Conservation (phyloP, 2,888 invertebrate genomes). For the Drosophila recens region DNA sequence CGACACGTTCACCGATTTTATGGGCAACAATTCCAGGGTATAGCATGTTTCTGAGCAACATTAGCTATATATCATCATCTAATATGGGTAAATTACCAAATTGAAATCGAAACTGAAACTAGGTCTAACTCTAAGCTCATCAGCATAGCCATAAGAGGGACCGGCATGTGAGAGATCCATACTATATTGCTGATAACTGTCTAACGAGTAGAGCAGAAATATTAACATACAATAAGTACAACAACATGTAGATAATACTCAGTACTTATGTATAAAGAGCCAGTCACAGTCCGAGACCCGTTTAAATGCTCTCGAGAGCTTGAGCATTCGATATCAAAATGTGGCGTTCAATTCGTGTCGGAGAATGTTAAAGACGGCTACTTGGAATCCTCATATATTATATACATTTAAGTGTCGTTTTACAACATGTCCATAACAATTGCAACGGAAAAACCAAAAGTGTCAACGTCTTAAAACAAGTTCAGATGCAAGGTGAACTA, state of each 20-base stretch:
- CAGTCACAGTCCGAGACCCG: background rate
- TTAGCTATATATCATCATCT: constrained; percentile 17
- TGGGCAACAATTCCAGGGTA: constrained; percentile 29
- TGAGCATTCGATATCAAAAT: constrained; percentile 20
- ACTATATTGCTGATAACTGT: constrained; percentile 37
- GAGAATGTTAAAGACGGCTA: constrained; percentile 20
- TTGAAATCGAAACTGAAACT: constrained; percentile 41
- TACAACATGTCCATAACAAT: constrained; percentile 1
- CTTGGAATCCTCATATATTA: constrained; percentile 20
- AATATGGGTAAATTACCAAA: constrained; percentile 11
- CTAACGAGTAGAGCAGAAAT: background rate
- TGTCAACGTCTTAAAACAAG: constrained; percentile 53
- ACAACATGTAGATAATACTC: constrained; percentile 8
- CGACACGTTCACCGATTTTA: constrained; percentile 54
- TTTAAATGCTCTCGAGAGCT: constrained; percentile 38
- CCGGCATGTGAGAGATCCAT: constrained; percentile 51
- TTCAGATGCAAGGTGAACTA: constrained; percentile 58
- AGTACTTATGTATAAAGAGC: constrained; percentile 23
- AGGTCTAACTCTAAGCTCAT: constrained; percentile 53
- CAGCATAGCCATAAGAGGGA: constrained; percentile 62
- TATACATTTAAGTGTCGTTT: background rate
- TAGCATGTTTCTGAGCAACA: constrained; percentile 18
- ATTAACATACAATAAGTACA: constrained; percentile 2
- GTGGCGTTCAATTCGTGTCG: constrained; percentile 10
- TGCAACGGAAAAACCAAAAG: constrained; percentile 48